phyloP scores from a whole-genome alignment of 2,797 vertebrate species.

The Arrhamphus sclerolepis region DNA sequence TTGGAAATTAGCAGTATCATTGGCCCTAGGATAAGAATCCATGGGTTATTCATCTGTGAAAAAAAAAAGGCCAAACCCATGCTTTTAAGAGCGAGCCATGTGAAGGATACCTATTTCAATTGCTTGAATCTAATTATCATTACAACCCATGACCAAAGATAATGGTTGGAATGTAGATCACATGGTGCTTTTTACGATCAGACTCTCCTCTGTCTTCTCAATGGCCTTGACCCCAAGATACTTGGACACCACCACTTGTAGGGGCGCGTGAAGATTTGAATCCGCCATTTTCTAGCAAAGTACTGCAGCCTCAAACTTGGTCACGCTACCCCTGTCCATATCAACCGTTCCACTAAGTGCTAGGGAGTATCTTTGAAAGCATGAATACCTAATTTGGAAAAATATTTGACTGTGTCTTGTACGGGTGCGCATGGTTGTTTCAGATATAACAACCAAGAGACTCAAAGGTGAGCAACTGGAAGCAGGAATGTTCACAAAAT shows the following conservation, averaged over 20 bases:
- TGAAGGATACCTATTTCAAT: conserved; percentile 6
- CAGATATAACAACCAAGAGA: conserved; percentile 13
- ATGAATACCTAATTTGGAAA: conserved; percentile 35
- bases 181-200: not conserved
- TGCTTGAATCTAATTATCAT: conserved; percentile 1
- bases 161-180: not conserved
- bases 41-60: too few species aligned
- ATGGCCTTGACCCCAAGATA: not conserved
- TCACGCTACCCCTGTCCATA: not conserved
- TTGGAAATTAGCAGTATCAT: too few species aligned
- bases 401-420: conserved; percentile 28
- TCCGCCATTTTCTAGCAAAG: conserved; percentile 4
- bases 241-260: not conserved
- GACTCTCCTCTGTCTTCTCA: not conserved
- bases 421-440: conserved; percentile 4
- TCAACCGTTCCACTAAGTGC: conserved; percentile 6
- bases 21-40: too few species aligned
- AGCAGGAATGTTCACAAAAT: conserved; percentile 32
- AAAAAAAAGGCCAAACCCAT: too few species aligned
- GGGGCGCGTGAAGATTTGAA: not conserved
- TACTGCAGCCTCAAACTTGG: not conserved
- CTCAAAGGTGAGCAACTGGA: conserved; percentile 22
- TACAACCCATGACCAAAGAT: conserved; percentile 4
- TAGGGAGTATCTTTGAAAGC: conserved; percentile 15
- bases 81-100: not conserved